Conservation (phyloP, 2,113 vertebrate species). For the Thinocorus orbignyianus region DNA sequence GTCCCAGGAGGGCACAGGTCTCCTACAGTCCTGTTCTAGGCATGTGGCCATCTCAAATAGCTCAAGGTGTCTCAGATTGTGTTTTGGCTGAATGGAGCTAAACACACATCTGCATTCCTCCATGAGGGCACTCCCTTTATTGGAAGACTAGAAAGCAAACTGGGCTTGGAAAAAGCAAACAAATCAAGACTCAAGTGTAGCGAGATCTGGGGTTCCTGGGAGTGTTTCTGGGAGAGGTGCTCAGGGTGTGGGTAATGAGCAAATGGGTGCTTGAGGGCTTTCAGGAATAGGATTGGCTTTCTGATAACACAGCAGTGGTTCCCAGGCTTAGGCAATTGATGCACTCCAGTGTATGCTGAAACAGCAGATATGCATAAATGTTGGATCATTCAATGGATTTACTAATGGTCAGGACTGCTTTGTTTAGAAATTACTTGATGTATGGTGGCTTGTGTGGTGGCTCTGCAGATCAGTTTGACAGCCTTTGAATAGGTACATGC, state of each 20-base stretch:
- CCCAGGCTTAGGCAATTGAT: neutral
- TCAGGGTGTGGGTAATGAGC: slow-evolving; percentile 17
- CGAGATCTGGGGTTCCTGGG: neutral
- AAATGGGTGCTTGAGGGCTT: slow-evolving; percentile 44
- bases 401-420: neutral
- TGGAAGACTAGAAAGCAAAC: slow-evolving; percentile 44
- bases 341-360: neutral
- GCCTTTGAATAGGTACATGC: neutral
- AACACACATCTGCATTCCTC: slow-evolving; percentile 20
- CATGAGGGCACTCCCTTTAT: slow-evolving; percentile 19
- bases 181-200: neutral
- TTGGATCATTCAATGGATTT: neutral
- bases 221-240: neutral
- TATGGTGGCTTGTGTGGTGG: neutral
- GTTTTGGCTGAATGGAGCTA: neutral
- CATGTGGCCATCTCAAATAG: neutral
- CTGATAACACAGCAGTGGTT: slow-evolving; percentile 17
- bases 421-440: neutral
- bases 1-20: neutral
- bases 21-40: neutral
- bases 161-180: slow-evolving; percentile 41
- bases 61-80: neutral
- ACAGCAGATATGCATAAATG: neutral
- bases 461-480: neutral
- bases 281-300: neutral